Evolutionary conservation across 2,888 invertebrate species (phyloP), one percentile per base, ranked within the genome.

Genomic region (Tricholauxania praeusta): DNA sequence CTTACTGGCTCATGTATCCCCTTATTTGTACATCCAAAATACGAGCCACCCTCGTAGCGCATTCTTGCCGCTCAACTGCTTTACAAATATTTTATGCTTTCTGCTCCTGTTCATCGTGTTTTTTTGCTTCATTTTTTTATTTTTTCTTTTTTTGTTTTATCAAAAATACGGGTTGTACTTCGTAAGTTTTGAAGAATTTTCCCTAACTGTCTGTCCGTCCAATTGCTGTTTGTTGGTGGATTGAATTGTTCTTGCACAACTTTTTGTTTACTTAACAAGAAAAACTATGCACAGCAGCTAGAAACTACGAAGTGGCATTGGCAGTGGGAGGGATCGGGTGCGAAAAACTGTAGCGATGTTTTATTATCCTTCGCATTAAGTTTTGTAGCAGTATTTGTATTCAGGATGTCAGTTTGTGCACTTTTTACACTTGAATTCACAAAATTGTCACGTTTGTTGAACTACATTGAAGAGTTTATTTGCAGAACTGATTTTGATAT

Each of bases 401-500:
- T 71, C 71, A 52, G 62, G 62, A 70, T 70, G 70, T 48, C 70
- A 63, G 70, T 62, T 53, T 32, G 70, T 70, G 70, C 70, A 63
- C 70, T 78, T 79, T 82, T 80, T 75, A 78, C 80, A 79, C 79
- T 79, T 80, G 82, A 84, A 80, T 83, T 83, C 82, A 83, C 82
- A 81, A 84, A 83, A 83, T 80, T 84, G 84, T 85, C 85, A 84
- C 84, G 84, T 84, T 83, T 83, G 80, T 84, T 82, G 78, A 82
- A 81, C 82, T 82, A 81, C 78, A 78, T 77, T 75, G 77, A 63
- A 77, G 80, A 80, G 80, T 82, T 80, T 84, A 84, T 84, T 84
- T 84, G 85, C 84, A 79, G 81, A 84, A 84, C 84, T 84, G 84
- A 84, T 84, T 84, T 84, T 85, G 84, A 84, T 85, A 84, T 57